These are phyloP conservation scores for Teleogryllus occipitalis DNA, from an alignment of 1,140 invertebrate species.

Conservation along the genomic window DNA sequence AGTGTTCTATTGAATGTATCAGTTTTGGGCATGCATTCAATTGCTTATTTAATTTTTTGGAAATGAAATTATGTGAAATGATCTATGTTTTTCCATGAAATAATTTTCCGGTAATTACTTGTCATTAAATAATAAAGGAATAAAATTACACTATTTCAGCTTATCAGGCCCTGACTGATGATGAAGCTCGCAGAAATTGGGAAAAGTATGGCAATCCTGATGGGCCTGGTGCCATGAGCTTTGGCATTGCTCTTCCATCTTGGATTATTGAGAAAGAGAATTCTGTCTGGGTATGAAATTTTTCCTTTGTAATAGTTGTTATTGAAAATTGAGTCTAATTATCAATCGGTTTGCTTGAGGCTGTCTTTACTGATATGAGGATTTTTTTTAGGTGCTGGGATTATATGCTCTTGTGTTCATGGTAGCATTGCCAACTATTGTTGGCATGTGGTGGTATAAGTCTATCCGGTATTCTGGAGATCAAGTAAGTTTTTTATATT, in stretches of 20 bases:
- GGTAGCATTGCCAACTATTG: conserved; percentile 86
- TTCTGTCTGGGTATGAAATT: conserved; percentile 73
- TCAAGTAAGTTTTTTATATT: conserved; percentile 46
- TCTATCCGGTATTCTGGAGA: conserved; percentile 95
- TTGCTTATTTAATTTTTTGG: too few species aligned
- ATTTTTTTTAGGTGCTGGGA: conserved; percentile 58
- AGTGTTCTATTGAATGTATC: too few species aligned
- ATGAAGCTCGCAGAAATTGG: conserved; percentile 95
- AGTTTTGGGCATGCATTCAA: too few species aligned
- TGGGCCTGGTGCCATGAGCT: conserved; percentile 96
- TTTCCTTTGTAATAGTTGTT: too few species aligned
- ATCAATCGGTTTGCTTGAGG: too few species aligned
- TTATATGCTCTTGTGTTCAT: conserved; percentile 96
- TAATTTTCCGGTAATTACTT: neutral
- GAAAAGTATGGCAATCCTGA: conserved; percentile 99
- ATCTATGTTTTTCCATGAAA: neutral
- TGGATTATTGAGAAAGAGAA: conserved; percentile 99
- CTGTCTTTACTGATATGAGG: neutral
- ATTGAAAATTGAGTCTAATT: too few species aligned
- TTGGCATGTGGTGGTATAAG: conserved; percentile 98
- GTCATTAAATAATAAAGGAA: neutral
- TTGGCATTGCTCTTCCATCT: conserved; percentile 97
- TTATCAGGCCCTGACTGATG: conserved; percentile 83
- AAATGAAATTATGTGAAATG: neutral
- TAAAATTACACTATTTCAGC: conserved; percentile 34